Evolutionary conservation across 2,888 invertebrate genomes (phyloP).

Genomic region (Junonia oenone): DNA sequence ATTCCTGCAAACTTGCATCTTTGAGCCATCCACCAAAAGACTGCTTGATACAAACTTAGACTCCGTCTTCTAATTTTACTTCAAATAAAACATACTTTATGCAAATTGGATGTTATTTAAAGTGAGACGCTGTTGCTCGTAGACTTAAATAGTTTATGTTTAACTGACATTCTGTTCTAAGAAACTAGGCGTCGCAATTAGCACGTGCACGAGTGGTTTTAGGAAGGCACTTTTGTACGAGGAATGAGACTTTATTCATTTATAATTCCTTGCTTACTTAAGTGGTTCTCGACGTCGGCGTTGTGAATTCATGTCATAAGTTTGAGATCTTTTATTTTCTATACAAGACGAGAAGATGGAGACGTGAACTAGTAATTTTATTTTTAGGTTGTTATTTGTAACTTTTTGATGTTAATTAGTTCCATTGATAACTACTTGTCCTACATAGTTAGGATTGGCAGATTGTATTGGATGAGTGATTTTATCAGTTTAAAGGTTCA

Average conservation of each 20-base stretch:
- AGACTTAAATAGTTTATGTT: neutral
- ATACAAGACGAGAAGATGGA: neutral
- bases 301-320: neutral
- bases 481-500: too few relatives aligned
- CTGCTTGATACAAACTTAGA: too few relatives aligned
- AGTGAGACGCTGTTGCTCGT: neutral
- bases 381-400: too few relatives aligned
- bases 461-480: too few relatives aligned
- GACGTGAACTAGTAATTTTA: too few relatives aligned
- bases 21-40: too few relatives aligned
- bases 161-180: too few relatives aligned
- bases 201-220: neutral
- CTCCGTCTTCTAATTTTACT: neutral
- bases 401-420: too few relatives aligned
- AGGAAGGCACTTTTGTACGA: slow-evolving; percentile 3
- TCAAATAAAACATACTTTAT: neutral
- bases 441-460: too few relatives aligned
- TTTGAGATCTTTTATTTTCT: neutral
- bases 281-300: neutral
- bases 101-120: neutral
- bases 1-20: too few relatives aligned
- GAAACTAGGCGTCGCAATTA: slow-evolving; percentile 13
- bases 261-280: slow-evolving; percentile 12
- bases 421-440: too few relatives aligned
- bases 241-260: slow-evolving; percentile 13